Conservation (phyloP, 2,797 vertebrate species). For the Pseudochirops cupreus region DNA sequence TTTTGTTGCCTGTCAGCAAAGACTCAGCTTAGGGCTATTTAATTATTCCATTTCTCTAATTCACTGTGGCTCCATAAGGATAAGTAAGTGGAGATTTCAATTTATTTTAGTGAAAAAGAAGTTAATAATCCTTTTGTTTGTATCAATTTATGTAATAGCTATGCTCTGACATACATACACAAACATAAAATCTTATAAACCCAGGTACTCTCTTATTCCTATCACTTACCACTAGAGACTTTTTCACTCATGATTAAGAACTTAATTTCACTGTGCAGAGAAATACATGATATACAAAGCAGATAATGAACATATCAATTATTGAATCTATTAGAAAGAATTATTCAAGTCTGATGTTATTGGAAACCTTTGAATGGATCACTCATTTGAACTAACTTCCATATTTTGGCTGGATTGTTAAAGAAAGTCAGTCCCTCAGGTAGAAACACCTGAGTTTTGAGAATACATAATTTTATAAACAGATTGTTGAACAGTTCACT, state of each 20-base stretch:
- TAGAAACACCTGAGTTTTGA: too few relatives aligned
- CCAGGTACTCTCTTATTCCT: neutral
- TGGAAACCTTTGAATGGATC: too few relatives aligned
- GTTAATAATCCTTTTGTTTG: neutral
- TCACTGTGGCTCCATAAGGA: neutral
- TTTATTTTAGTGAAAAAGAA: neutral
- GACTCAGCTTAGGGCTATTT: neutral
- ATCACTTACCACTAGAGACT: neutral
- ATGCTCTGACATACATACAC: neutral
- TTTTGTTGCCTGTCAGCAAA: neutral
- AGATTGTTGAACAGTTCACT: too few relatives aligned
- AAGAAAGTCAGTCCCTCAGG: too few relatives aligned
- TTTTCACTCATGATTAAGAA: neutral
- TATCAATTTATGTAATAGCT: neutral
- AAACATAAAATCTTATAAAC: neutral
- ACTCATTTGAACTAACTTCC: too few relatives aligned
- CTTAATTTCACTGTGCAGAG: neutral
- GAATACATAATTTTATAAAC: too few relatives aligned
- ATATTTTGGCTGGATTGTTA: too few relatives aligned
- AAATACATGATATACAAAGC: neutral
- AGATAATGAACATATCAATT: neutral
- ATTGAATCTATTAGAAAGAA: neutral
- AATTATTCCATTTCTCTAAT: neutral
- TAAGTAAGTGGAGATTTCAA: neutral
- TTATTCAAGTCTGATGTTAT: neutral